Evolutionary conservation across 92 coral and sea anemone genomes (phyloP).

Genomic region (Blastomussa wellsi): DNA sequence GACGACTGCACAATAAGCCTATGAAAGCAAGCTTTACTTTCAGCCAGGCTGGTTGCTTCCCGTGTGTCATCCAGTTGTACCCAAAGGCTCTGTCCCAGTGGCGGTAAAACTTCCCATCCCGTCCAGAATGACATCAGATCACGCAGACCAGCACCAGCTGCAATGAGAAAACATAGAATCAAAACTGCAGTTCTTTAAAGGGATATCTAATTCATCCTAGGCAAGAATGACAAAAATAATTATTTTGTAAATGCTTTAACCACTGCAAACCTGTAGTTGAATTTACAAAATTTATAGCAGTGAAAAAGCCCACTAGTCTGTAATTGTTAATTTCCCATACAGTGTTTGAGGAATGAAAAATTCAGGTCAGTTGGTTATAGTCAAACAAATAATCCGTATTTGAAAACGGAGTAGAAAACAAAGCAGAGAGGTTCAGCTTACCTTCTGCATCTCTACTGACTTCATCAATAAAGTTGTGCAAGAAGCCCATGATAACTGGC

Average conservation of each 20-base stretch:
- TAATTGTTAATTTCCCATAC: slow-evolving; percentile 17
- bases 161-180: no score
- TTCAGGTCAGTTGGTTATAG: slow-evolving; percentile 13
- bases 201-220: no score
- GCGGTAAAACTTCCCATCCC: slow-evolving; percentile 24
- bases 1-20: slow-evolving; percentile 8
- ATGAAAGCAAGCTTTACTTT: slow-evolving; percentile 32
- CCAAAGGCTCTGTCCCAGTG: slow-evolving; percentile 6
- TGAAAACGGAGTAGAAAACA: neutral
- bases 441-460: slow-evolving; percentile 34
- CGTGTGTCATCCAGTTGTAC: slow-evolving; percentile 16
- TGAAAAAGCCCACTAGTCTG: slow-evolving; percentile 15
- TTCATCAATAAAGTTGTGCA: slow-evolving; percentile 43
- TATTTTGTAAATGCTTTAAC: slow-evolving; percentile 12
- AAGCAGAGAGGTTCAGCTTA: slow-evolving; percentile 15
- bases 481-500: slow-evolving; percentile 15
- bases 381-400: slow-evolving; percentile 8
- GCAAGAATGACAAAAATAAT: no score
- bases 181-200: no score
- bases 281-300: slow-evolving; percentile 9
- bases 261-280: slow-evolving; percentile 12
- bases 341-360: slow-evolving; percentile 33
- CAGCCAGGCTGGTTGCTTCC: slow-evolving; percentile 21
- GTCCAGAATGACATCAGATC: slow-evolving; percentile 27
- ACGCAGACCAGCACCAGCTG: slow-evolving; percentile 33